Percentiles rank a stretch among this genome's conserved stretches.
Evolutionary conservation across 2,888 invertebrate species (phyloP).

Genomic region (Augiades crinisus): DNA sequence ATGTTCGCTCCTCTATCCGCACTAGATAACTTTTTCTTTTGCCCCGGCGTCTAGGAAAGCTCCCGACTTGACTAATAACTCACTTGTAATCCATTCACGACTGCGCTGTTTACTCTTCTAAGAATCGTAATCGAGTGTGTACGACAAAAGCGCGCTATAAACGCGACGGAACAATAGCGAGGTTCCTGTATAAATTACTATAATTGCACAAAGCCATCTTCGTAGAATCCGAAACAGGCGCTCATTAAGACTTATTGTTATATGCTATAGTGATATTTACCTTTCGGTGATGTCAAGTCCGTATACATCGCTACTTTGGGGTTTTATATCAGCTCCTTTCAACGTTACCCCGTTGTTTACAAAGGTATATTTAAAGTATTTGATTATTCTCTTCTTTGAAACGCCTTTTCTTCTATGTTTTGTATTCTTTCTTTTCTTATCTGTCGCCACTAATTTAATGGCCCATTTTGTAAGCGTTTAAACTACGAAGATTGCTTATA

Average conservation of each 20-base stretch:
- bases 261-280: constrained; percentile 55
- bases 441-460: constrained; percentile 36
- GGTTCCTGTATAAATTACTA: constrained; percentile 20
- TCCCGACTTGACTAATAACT: constrained; percentile 26
- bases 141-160: not conserved
- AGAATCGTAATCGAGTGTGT: constrained; percentile 40
- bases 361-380: constrained; percentile 51
- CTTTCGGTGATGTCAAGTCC: constrained; percentile 33
- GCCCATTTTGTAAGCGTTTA: constrained; percentile 36
- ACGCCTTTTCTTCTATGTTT: constrained; percentile 40
- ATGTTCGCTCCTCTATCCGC: constrained; percentile 63
- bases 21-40: constrained; percentile 67
- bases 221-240: constrained; percentile 51
- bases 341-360: constrained; percentile 50
- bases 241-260: constrained; percentile 69
- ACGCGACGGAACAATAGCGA: constrained; percentile 5
- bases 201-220: constrained; percentile 47
- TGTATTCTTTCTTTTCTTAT: constrained; percentile 40
- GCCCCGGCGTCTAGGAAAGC: constrained; percentile 46
- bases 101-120: constrained; percentile 34
- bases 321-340: constrained; percentile 43
- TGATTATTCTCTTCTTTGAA: constrained; percentile 38
- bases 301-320: not conserved
- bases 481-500: constrained; percentile 2
- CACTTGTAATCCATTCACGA: constrained; percentile 10